These are phyloP conservation scores for Hycleus cichorii DNA, from an alignment of 1,140 invertebrate species.

Conservation along the genomic window DNA sequence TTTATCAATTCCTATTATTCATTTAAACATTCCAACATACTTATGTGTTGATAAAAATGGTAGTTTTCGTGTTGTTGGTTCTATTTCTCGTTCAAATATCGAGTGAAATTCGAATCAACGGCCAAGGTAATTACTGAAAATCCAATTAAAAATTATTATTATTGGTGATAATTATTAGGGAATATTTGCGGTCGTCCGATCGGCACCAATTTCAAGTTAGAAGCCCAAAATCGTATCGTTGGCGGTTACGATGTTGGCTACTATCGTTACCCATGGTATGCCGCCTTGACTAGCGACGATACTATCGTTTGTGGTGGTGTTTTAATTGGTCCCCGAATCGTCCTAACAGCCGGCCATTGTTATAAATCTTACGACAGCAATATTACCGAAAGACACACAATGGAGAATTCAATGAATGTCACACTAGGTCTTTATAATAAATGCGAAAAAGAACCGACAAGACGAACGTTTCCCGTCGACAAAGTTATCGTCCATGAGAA, in stretches of 20 bases:
- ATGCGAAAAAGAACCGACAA: constrained; percentile 27
- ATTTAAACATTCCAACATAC: no score
- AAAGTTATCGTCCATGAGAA: constrained; percentile 34
- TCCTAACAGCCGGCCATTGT: constrained; percentile 37
- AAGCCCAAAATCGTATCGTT: constrained; percentile 27
- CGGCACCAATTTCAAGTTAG: constrained; percentile 15
- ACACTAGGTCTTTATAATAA: constrained; percentile 32
- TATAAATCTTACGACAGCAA: constrained; percentile 25
- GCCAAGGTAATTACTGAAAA: no score
- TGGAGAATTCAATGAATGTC: constrained; percentile 29
- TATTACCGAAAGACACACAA: constrained; percentile 10
- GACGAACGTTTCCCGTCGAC: constrained; percentile 19
- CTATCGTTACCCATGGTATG: constrained; percentile 37
- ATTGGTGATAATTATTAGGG: no score
- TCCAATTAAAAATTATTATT: no score
- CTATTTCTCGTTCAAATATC: no score
- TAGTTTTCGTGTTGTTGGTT: no score
- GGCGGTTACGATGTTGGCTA: constrained; percentile 36
- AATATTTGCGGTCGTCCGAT: constrained; percentile 14
- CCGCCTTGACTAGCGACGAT: constrained; percentile 24
- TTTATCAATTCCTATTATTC: no score
- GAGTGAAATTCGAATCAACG: no score
- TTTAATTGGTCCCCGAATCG: constrained; percentile 25
- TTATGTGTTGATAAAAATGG: no score
- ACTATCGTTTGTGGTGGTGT: constrained; percentile 31